Conservation (phyloP, 2,113 vertebrate species). For the Corythoichthys intestinalis region DNA sequence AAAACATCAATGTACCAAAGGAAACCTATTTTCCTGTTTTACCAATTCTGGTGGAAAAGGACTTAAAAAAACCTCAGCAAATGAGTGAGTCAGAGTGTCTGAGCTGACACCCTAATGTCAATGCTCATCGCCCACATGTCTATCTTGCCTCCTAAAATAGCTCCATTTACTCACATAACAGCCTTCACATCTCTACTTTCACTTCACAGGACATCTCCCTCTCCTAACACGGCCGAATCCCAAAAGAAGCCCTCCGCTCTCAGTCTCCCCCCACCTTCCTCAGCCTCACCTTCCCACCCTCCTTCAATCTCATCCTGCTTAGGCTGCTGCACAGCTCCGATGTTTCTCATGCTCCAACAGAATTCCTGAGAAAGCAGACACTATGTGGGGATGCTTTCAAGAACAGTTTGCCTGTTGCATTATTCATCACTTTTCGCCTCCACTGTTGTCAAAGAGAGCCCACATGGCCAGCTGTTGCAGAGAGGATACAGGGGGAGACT, state of each 20-base stretch:
- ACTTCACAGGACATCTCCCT: conserved; percentile 64
- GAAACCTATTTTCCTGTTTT: background rate
- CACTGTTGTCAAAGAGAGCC: conserved; percentile 48
- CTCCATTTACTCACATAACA: conserved; percentile 69
- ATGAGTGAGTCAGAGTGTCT: conserved; percentile 51
- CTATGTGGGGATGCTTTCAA: conserved; percentile 61
- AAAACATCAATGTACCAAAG: background rate
- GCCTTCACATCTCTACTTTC: conserved; percentile 51
- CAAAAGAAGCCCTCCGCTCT: conserved; percentile 38
- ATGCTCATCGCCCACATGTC: conserved; percentile 53
- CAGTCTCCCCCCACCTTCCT: conserved; percentile 16
- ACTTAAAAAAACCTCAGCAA: conserved; percentile 42
- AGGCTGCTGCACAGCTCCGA: conserved; percentile 38
- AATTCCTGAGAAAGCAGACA: conserved; percentile 57
- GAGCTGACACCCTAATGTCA: conserved; percentile 53
- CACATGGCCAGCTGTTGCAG: conserved; percentile 45
- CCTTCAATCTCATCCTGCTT: conserved; percentile 8
- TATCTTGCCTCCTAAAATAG: conserved; percentile 60
- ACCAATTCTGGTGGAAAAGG: background rate
- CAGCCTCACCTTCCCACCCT: background rate
- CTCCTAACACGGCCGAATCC: conserved; percentile 53
- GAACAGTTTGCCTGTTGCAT: conserved; percentile 65
- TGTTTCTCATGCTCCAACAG: conserved; percentile 53
- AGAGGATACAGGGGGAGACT: conserved; percentile 23
- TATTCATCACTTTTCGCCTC: conserved; percentile 63